Evolutionary conservation across 2,797 vertebrate genomes (phyloP), one percentile per base, ranked within the genome.

Genomic region (Gallinago nigripennis): DNA sequence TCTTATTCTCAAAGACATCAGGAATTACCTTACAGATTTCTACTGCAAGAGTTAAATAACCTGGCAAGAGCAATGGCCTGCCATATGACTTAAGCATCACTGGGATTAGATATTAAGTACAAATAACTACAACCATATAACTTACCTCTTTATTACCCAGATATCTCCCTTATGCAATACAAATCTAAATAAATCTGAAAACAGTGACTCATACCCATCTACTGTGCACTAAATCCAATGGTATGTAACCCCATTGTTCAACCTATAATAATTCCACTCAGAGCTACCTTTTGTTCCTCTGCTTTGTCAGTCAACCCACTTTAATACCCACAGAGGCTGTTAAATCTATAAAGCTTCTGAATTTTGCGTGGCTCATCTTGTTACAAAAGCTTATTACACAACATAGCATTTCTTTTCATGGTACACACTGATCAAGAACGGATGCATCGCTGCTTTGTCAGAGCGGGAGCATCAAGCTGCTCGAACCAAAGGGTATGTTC

Each of bases 251-350:
- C 96, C 97, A 94, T 31, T 97, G 95, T 88, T 98, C 97, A 97
- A 81, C 94, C 65, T 76, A 90, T 86, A 96, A 86, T 94, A 97
- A 98, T 97, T 98, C 97, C 94, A 88, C 46, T 91, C 78, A 95
- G 97, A 97, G 82, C 97, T 97, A 83, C 92, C 91, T 97, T 98
- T 98, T 98, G 97, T 98, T 90, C 88, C 93, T 71, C 46, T 79
- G 90, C 96, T 97, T 97, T 97, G 94, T 96, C 96, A 95, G 96
- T 97, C 96, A 97, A 94, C 87, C 95, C 95, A 97, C 63, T 87
- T 56, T 73, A 91, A 85, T 96, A 96, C 60, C 77, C 81, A 82
- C 50, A 75, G 75, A 66, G 35, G 57, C 82, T 93, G 39, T 58
- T 96, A 92, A 96, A 88, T 96, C 96, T 96, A 79, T 85, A 96